Conservation (phyloP, 1,140 invertebrate genomes). For the Laupala kohalensis region DNA sequence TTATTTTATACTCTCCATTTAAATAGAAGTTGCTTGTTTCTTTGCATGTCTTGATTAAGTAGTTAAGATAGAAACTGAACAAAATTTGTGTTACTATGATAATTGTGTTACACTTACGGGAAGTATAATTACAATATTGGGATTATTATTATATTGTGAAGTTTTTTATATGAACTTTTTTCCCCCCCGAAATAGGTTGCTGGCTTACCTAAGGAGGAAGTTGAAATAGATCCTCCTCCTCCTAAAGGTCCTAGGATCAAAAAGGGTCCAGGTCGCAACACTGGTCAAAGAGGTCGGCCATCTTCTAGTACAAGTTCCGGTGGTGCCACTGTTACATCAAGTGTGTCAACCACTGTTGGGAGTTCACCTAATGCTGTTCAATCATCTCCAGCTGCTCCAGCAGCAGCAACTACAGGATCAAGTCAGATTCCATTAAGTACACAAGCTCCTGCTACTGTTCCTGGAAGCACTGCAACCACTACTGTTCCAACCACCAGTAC, state of each 20-base stretch:
- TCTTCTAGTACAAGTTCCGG: slow-evolving; percentile 19
- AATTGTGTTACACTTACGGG: no score
- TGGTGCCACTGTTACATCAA: slow-evolving; percentile 29
- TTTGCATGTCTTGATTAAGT: no score
- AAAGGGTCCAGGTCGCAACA: slow-evolving; percentile 29
- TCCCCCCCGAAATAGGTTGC: slow-evolving; percentile 48
- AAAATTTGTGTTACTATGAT: no score
- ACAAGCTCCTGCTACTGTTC: slow-evolving; percentile 35
- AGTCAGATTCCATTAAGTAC: slow-evolving; percentile 35
- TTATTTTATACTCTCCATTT: no score
- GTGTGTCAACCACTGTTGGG: slow-evolving; percentile 27
- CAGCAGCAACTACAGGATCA: slow-evolving; percentile 28
- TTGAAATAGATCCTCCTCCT: slow-evolving; percentile 59
- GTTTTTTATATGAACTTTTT: not conserved
- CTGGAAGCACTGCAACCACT: slow-evolving; percentile 33
- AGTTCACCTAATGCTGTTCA: slow-evolving; percentile 13
- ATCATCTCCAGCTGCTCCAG: slow-evolving; percentile 13
- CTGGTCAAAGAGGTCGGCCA: slow-evolving; percentile 23
- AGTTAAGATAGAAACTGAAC: no score
- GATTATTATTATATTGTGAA: not conserved
- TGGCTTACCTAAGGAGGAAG: slow-evolving; percentile 85
- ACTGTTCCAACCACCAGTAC: slow-evolving; percentile 22
- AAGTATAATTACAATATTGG: no score
- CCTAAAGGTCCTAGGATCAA: slow-evolving; percentile 57
- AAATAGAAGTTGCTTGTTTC: no score